Evolutionary conservation across 2,888 invertebrate species (phyloP), one percentile per base, ranked within the genome.

Genomic region (Eupeodes latifasciatus): DNA sequence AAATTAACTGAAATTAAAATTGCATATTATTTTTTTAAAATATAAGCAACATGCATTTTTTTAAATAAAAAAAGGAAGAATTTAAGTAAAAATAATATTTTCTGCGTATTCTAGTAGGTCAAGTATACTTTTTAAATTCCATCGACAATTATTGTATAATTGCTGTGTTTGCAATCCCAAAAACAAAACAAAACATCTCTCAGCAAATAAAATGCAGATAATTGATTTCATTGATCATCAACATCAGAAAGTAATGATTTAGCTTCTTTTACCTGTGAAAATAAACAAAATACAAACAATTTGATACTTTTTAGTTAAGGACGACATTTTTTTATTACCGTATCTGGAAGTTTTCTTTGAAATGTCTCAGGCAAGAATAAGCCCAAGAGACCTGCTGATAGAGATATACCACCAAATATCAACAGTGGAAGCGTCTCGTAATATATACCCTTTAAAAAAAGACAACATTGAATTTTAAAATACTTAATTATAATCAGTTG

Each of bases 291-390:
- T 47, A 36, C 51, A 36, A 47, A 53, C 34, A 59, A 47, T 34
- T 53, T 1, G 53, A 12, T 44, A 12, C 3, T 19, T 2, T 27
- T 47, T 11, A 12, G 47, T 11, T 10, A 2, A 14, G 16, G n/a
- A n/a, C 4, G 47, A 47, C 4, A 47, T 44, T 44, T 11, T 51
- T 36, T 51, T 12, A 0, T 66, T 7, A 95, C 94, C 40, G 95
- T 95, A 92, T 96, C 96, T 2, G 96, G 96, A 74, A 96, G 91
- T 90, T 95, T 95, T 66, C 93, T 93, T 61, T 94, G 95, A 89
- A 95, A 94, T 9, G 96, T 96, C 94, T 96, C 96, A 0, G 96
- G 96, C 87, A 96, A 91, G 72, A 95, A 92, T n/a, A 95, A 91
- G 0, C 94, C 94, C 51, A 95, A 89, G 2, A 95, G 44, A 14